Evolutionary conservation across 2,113 vertebrate species (phyloP), one percentile per base, ranked within the genome.

Genomic region (Marmota flaviventris): DNA sequence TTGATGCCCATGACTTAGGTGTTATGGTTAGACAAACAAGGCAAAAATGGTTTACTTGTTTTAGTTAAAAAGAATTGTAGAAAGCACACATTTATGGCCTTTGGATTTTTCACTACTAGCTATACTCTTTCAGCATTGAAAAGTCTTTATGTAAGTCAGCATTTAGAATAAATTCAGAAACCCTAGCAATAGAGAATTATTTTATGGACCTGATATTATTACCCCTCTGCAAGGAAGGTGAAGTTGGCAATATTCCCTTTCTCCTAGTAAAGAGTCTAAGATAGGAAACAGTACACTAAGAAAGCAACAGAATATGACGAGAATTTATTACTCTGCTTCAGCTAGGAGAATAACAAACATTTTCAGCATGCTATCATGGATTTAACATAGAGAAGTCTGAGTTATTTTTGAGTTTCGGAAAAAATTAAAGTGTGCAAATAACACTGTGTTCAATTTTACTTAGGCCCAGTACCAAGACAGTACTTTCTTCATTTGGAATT

Each of bases 401-500:
- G 63, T 93, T 94, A 39, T 85, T 93, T 94, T 86, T 94, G 53
- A 85, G n/a, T 79, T 86, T 79, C 17, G n/a, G 92, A 22, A 78
- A 93, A 67, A 82, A 75, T 16, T 42, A 76, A 89, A 95, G n/a
- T 32, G 58, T 67, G 27, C 70, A 91, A 94, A 82, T 85, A 94
- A 63, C n/a, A 83, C 22, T 56, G 48, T 82, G 48, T 82, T 93
- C 82, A 88, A 0, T 85, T 91, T 96, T 76, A 81, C 25, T 65
- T 84, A 24, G 32, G 18, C 67, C 32, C 45, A 56, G 22, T 29
- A 16, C 83, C 73, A 86, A 86, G 34, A 51, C 14, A 67, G 25
- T n/a, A 56, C 70, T 96, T 81, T 61, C 45, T 73, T 93, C 48
- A 7, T 95, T 97, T 97, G 84, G 95, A 97, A 95, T 97, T 97